phyloP scores from a whole-genome alignment of 2,113 vertebrate species.

The Cryptotis parvus region DNA sequence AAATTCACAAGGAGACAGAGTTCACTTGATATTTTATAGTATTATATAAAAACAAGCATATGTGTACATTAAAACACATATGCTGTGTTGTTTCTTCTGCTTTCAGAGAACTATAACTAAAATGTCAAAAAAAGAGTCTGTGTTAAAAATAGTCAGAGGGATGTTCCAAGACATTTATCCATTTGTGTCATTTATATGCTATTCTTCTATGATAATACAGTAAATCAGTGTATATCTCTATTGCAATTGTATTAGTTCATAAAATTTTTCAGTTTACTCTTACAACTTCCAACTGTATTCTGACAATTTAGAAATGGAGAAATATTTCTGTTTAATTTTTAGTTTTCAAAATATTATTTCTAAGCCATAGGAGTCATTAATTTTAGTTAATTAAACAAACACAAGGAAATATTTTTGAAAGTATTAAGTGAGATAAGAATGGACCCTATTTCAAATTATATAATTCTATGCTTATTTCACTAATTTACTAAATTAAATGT shows the following conservation, averaged over 20 bases:
- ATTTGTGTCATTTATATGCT: background rate
- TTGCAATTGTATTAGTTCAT: background rate
- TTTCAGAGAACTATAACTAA: background rate
- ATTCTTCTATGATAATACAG: background rate
- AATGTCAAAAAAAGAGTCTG: background rate
- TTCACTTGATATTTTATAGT: background rate
- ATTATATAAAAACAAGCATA: background rate
- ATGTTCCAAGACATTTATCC: background rate
- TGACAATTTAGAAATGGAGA: background rate
- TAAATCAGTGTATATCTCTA: background rate
- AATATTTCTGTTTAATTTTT: background rate
- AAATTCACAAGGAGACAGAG: constrained; percentile 8
- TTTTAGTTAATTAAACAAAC: background rate
- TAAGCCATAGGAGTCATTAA: background rate
- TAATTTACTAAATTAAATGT: background rate
- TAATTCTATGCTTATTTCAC: background rate
- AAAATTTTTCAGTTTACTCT: background rate
- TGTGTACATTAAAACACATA: background rate
- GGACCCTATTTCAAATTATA: background rate
- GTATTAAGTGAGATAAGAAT: background rate
- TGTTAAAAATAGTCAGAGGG: background rate
- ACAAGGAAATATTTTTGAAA: background rate
- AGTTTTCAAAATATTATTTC: background rate
- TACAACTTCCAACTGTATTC: background rate
- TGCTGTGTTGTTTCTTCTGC: background rate